Percentiles rank a stretch among this genome's conserved stretches.
phyloP scores from a whole-genome alignment of 2,113 vertebrate genomes.

The Camelus dromedarius region DNA sequence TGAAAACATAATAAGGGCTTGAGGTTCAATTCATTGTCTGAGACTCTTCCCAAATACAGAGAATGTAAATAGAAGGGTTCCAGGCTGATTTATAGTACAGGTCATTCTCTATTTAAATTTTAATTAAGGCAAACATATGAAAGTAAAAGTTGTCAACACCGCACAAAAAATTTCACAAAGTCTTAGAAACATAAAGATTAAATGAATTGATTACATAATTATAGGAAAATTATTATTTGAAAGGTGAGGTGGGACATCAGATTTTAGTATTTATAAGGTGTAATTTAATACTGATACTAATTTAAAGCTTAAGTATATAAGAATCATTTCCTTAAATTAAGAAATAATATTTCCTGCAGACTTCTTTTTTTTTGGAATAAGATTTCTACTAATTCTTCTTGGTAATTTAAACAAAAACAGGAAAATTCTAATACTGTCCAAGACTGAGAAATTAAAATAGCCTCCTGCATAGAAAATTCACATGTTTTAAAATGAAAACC shows the following conservation, averaged over 20 bases:
- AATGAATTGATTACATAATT: not conserved
- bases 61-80: slow-evolving; percentile 49
- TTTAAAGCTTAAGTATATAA: slow-evolving; percentile 28
- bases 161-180: slow-evolving; percentile 52
- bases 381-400: slow-evolving; percentile 45
- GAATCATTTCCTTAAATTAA: slow-evolving; percentile 34
- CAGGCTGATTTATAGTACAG: not conserved
- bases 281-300: slow-evolving; percentile 43
- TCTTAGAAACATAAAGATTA: slow-evolving; percentile 51
- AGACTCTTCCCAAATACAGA: not conserved
- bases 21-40: not conserved
- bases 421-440: slow-evolving; percentile 8
- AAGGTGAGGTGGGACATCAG: not conserved
- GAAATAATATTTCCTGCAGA: slow-evolving; percentile 39
- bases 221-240: not conserved
- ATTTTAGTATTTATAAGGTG: slow-evolving; percentile 44
- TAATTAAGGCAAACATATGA: slow-evolving; percentile 50
- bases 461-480: slow-evolving; percentile 31
- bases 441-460: slow-evolving; percentile 65
- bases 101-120: slow-evolving; percentile 41
- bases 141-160: slow-evolving; percentile 22
- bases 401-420: slow-evolving; percentile 47
- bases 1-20: slow-evolving; percentile 29
- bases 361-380: not conserved
- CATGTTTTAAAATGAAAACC: slow-evolving; percentile 51